These are phyloP conservation scores for Semaprochilodus insignis DNA, from an alignment of 2,797 vertebrate species.

Conservation along the genomic window DNA sequence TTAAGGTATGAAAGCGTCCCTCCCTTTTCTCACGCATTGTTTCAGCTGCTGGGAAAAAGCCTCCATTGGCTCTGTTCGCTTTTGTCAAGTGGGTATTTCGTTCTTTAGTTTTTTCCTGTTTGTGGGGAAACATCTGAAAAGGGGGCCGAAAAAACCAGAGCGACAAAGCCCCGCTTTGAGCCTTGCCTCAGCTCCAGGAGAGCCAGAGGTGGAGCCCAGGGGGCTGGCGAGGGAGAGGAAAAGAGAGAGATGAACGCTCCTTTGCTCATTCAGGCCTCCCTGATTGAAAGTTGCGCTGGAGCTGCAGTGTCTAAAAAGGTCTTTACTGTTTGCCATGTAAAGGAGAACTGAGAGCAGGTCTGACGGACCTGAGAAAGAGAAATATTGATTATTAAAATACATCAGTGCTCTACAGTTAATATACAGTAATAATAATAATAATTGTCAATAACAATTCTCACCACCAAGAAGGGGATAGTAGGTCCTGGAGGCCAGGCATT, in stretches of 20 bases:
- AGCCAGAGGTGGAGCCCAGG: slow-evolving; percentile 63
- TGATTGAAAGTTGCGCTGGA: slow-evolving; percentile 60
- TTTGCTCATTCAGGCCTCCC: slow-evolving; percentile 52
- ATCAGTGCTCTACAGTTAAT: no score
- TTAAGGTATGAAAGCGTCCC: slow-evolving; percentile 74
- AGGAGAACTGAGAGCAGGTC: no score
- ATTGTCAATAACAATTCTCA: neutral
- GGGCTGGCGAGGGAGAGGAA: neutral
- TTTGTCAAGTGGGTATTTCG: slow-evolving; percentile 73
- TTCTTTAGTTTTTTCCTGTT: slow-evolving; percentile 81
- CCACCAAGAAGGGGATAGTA: neutral
- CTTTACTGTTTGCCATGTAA: no score
- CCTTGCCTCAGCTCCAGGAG: slow-evolving; percentile 64
- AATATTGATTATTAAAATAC: neutral
- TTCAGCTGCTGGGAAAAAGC: slow-evolving; percentile 79
- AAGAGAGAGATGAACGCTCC: slow-evolving; percentile 43
- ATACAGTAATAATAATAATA: neutral
- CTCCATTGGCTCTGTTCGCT: slow-evolving; percentile 76
- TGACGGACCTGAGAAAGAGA: no score
- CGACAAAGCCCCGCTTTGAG: slow-evolving; percentile 75
- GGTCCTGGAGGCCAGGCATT: neutral
- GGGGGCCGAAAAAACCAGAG: slow-evolving; percentile 78
- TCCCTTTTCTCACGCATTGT: slow-evolving; percentile 74
- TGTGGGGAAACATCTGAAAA: slow-evolving; percentile 85
- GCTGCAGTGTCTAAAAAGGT: slow-evolving; percentile 61